Percentiles rank a stretch among this genome's conserved stretches.
These are phyloP conservation scores for Paedocypris micromegethes DNA, from an alignment of 2,797 vertebrate genomes.

Conservation along the genomic window DNA sequence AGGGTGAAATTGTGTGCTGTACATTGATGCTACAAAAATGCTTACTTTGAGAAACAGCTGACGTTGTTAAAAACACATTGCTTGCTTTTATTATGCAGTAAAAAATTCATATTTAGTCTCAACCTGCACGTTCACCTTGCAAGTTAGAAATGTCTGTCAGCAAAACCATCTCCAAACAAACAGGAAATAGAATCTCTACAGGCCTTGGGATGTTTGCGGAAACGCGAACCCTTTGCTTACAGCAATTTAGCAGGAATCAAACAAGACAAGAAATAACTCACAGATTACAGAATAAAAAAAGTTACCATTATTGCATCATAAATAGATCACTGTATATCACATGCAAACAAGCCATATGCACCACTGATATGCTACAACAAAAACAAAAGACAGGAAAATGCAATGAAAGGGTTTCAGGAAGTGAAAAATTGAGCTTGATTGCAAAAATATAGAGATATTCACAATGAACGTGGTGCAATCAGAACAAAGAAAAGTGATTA, in stretches of 20 bases:
- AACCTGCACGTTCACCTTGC: no score
- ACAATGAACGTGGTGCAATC: conserved; percentile 28
- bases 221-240: conserved; percentile 34
- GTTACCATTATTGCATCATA: conserved; percentile 9
- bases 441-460: conserved; percentile 18
- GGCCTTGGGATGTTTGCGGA: conserved; percentile 26
- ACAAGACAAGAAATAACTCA: conserved; percentile 18
- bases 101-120: no score
- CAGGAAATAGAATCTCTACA: conserved; percentile 26
- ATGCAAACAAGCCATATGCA: conserved; percentile 34
- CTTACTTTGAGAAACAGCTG: no score
- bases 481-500: conserved; percentile 20
- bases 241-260: conserved; percentile 14
- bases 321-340: conserved; percentile 4
- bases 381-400: conserved; percentile 14
- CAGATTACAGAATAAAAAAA: conserved; percentile 10
- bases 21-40: no score
- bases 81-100: neutral
- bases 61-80: neutral
- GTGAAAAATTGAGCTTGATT: conserved; percentile 40
- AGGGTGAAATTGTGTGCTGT: no score
- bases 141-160: conserved; percentile 33
- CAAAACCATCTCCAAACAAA: conserved; percentile 24
- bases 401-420: neutral
- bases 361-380: conserved; percentile 1